Evolutionary conservation across 2,888 invertebrate genomes (phyloP), one percentile per base, ranked within the genome.

Genomic region (Eutolmus rufibarbis): DNA sequence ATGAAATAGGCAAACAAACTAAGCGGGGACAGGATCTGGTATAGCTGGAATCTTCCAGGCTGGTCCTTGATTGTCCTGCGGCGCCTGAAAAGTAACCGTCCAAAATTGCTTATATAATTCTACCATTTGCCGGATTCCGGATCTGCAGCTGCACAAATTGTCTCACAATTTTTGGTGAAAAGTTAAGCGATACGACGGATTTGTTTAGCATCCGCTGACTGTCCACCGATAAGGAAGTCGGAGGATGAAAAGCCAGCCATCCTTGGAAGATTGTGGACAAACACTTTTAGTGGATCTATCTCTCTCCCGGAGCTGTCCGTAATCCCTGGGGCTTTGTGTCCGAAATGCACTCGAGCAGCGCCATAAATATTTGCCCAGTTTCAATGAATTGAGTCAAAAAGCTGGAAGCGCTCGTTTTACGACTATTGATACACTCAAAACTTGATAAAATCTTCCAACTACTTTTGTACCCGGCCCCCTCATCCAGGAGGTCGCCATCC

Each of bases 381-480:
- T 79, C 19, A 79, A 28, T 28, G 79, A 79, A 79, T 79, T 28
- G 76, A 79, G 51, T 23, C 51, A 79, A 79, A 66, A 79, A 79
- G 79, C 79, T 79, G 28, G 51, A 51, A 79, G 79, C 31, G 79
- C 51, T 51, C 46, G 40, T 79, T 79, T 79, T 79, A 79, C 79
- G 51, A 79, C 51, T 79, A 79, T 79, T 79, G 79, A 51, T 79
- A 51, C 79, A 40, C 40, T 46, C 16, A 28, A 66, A 51, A 79
- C 46, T 79, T 56, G 51, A 79, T 51, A 40, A 79, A 79, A 79
- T 51, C 51, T 28, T 40, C 79, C 28, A 51, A 79, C 51, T 79
- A 66, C 66, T 79, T 28, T 46, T 51, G 23, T 46, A 12, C 12
- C 31, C 16, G 43, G 34, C 3, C 40, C 78, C 78, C 2, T 40